These are phyloP conservation scores for Tragopan temminckii DNA, from an alignment of 2,797 vertebrate genomes.

Conservation along the genomic window DNA sequence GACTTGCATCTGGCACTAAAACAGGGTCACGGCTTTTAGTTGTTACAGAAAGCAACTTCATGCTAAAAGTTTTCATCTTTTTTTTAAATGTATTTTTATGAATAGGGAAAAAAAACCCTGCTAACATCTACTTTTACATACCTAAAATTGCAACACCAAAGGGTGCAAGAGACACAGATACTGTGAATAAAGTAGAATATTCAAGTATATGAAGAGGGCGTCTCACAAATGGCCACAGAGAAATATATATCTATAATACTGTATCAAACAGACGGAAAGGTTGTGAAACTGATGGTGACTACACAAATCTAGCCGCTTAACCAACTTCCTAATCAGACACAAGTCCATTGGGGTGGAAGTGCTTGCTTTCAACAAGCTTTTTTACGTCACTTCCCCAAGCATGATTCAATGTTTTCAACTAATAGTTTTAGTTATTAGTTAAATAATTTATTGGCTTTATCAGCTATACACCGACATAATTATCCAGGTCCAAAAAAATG, in stretches of 20 bases:
- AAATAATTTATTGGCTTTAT: constrained; percentile 85
- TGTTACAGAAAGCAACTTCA: constrained; percentile 88
- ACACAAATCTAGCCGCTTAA: constrained; percentile 84
- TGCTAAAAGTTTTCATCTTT: constrained; percentile 86
- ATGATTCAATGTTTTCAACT: constrained; percentile 66
- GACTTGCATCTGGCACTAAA: constrained; percentile 86
- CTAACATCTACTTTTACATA: constrained; percentile 96
- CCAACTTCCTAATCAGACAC: constrained; percentile 81
- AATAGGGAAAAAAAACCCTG: constrained; percentile 86
- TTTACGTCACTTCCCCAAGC: constrained; percentile 64
- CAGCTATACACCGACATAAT: constrained; percentile 83
- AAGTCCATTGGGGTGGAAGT: constrained; percentile 69
- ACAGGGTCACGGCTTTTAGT: constrained; percentile 85
- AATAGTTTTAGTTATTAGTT: constrained; percentile 79
- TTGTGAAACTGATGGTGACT: constrained; percentile 79
- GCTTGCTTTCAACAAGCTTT: constrained; percentile 71
- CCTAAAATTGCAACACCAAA: constrained; percentile 91
- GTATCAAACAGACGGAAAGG: constrained; percentile 86
- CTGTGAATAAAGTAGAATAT: constrained; percentile 89
- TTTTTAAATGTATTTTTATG: constrained; percentile 85
- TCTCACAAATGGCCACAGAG: constrained; percentile 92
- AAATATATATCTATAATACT: constrained; percentile 90
- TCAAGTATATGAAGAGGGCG: constrained; percentile 86
- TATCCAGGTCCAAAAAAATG: constrained; percentile 78
- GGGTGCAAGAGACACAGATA: constrained; percentile 93